A percentile compares a stretch with the other conserved stretches of the same genome.
phyloP scores from a whole-genome alignment of 2,888 invertebrate species.

The Toxonevra muliebris region DNA sequence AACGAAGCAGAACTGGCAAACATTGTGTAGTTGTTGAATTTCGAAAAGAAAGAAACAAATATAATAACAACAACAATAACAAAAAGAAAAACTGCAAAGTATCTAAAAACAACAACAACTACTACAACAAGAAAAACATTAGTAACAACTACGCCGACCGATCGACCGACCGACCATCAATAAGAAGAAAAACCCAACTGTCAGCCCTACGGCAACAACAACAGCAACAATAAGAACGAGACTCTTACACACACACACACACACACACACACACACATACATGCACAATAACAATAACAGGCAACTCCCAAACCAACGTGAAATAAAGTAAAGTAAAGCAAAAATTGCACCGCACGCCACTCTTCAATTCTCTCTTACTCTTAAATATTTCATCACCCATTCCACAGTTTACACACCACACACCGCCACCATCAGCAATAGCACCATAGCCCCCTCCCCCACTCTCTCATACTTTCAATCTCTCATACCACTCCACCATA shows the following conservation, averaged over 20 bases:
- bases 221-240: slow-evolving; percentile 21
- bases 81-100: slow-evolving; percentile 45
- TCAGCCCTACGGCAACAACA: slow-evolving; percentile 19
- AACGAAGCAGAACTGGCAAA: too few relatives aligned
- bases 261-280: slow-evolving; percentile 4
- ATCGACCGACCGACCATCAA: neutral
- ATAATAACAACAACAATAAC: too few relatives aligned
- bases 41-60: too few relatives aligned
- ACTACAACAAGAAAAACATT: slow-evolving; percentile 48
- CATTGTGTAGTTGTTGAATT: too few relatives aligned
- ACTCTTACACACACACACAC: slow-evolving; percentile 15
- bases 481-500: slow-evolving; percentile 5
- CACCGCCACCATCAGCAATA: neutral
- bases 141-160: neutral
- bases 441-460: neutral
- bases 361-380: neutral
- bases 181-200: slow-evolving; percentile 19
- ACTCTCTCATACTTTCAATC: neutral
- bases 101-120: slow-evolving; percentile 52
- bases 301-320: neutral
- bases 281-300: slow-evolving; percentile 17
- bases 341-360: neutral
- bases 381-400: neutral
- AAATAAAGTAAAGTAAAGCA: neutral
- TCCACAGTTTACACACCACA: neutral